phyloP scores from a whole-genome alignment of 2,113 vertebrate genomes.

The Chaetura pelagica region DNA sequence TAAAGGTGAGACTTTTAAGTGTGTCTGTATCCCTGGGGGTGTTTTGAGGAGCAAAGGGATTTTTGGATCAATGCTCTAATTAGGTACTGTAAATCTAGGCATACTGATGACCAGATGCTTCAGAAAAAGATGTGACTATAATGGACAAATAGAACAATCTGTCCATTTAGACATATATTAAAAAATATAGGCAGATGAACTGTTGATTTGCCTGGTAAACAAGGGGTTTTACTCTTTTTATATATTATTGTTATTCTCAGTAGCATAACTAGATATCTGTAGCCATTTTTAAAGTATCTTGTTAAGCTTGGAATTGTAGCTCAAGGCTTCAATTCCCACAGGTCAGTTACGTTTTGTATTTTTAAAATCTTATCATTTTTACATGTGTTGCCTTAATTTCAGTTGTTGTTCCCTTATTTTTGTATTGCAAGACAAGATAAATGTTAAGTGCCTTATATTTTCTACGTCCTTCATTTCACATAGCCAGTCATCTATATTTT shows the following conservation, averaged over 20 bases:
- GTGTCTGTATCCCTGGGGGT: neutral
- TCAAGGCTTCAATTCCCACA: neutral
- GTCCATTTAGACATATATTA: neutral
- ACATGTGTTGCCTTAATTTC: conserved; percentile 51
- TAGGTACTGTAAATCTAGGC: neutral
- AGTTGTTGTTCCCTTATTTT: conserved; percentile 13
- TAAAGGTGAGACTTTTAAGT: neutral
- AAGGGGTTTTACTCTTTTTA: neutral
- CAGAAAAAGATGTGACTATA: neutral
- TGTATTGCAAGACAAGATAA: conserved; percentile 39
- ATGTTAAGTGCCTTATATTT: conserved; percentile 62
- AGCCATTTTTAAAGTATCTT: neutral
- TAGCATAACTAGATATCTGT: neutral
- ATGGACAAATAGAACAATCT: neutral
- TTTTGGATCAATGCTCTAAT: conserved; percentile 19
- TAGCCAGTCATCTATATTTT: neutral
- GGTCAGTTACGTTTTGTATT: neutral
- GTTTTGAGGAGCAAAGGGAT: neutral
- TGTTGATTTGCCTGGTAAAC: neutral
- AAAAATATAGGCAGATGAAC: neutral
- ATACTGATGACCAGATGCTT: neutral
- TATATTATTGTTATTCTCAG: neutral
- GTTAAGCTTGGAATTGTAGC: conserved; percentile 14
- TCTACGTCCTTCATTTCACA: neutral
- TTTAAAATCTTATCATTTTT: neutral